Conservation (phyloP, 2,888 invertebrate genomes). For the Lasioglossum malachurum region DNA sequence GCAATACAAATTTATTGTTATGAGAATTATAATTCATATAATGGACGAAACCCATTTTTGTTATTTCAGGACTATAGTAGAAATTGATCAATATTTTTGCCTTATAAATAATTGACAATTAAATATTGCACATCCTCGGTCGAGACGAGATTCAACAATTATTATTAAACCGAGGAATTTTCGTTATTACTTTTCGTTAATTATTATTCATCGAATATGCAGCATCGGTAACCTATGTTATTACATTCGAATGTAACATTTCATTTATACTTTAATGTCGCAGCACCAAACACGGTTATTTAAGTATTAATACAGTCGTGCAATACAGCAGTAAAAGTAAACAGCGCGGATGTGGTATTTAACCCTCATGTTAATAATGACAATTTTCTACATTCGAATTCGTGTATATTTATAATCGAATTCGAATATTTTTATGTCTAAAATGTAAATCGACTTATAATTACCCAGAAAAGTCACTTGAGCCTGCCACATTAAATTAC, state of each 20-base stretch:
- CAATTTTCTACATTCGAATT: not conserved
- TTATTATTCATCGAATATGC: not conserved
- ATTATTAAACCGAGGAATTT: not conserved
- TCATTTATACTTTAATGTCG: not conserved
- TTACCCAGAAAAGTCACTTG: not conserved
- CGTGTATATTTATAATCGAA: too few species aligned
- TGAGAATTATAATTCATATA: not conserved
- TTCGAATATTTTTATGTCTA: not conserved
- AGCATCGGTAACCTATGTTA: not conserved
- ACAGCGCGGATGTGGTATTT: not conserved
- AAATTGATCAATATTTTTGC: not conserved
- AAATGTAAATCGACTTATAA: not conserved
- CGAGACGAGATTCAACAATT: not conserved
- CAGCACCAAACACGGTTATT: not conserved
- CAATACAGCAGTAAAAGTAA: not conserved
- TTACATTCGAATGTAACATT: not conserved
- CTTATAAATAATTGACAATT: not conserved
- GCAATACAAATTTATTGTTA: not conserved
- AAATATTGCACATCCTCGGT: not conserved
- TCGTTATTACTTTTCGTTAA: not conserved
- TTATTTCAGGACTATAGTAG: not conserved
- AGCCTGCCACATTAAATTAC: not conserved
- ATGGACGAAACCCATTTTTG: not conserved
- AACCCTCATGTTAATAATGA: not conserved
- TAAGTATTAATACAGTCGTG: not conserved